Percentiles rank a stretch among this genome's conserved stretches.
phyloP scores from a whole-genome alignment of 2,888 invertebrate species.

The Abrostola tripartita region DNA sequence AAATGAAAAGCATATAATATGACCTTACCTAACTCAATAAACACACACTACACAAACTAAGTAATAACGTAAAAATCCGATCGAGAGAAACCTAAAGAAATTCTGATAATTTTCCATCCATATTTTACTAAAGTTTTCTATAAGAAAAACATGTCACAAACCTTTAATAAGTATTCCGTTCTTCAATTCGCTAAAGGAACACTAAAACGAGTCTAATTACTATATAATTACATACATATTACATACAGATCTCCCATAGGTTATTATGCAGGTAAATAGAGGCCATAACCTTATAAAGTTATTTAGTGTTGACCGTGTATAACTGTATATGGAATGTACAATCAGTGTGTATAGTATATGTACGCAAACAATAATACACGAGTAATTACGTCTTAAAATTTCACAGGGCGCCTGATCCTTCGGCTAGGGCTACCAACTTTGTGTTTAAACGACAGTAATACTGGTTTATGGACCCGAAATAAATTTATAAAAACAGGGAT shows the following conservation, averaged over 20 bases:
- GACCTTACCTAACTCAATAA: no score
- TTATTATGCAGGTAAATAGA: constrained; percentile 26
- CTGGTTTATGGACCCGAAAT: not conserved
- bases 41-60: constrained; percentile 25
- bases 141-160: no score
- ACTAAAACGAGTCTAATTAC: constrained; percentile 18
- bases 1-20: no score
- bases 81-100: no score
- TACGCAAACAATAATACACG: constrained; percentile 41
- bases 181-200: no score
- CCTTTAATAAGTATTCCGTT: no score
- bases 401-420: constrained; percentile 25
- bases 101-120: no score
- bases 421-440: constrained; percentile 9
- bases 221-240: constrained; percentile 39
- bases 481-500: not conserved
- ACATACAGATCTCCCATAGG: constrained; percentile 50
- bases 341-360: constrained; percentile 15
- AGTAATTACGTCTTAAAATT: constrained; percentile 43
- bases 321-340: constrained; percentile 27
- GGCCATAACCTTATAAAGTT: constrained; percentile 39
- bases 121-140: no score
- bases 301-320: constrained; percentile 41
- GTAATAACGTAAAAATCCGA: constrained; percentile 20
- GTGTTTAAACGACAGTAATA: not conserved